Evolutionary conservation across 2,113 vertebrate genomes (phyloP).

Genomic region (Poicephalus gulielmi): DNA sequence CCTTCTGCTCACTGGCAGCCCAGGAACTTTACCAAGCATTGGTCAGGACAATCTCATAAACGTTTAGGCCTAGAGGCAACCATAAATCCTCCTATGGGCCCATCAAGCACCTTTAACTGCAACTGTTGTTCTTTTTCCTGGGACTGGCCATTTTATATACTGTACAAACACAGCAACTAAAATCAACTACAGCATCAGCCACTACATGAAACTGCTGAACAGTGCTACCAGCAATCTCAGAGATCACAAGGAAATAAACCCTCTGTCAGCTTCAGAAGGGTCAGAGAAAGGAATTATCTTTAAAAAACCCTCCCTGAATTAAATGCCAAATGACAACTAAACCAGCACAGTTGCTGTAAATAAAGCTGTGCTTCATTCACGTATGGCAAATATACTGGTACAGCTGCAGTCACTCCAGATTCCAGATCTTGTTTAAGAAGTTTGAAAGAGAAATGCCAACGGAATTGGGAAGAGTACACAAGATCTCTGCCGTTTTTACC

Average conservation of each 20-base stretch:
- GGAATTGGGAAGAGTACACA: fast-evolving
- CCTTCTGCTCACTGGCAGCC: background rate
- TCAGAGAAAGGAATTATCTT: background rate
- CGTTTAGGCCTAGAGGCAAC: background rate
- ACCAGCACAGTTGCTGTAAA: background rate
- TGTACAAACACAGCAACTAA: background rate
- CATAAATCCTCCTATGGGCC: background rate
- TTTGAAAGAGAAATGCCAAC: background rate
- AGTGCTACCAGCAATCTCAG: background rate
- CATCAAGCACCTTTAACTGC: background rate
- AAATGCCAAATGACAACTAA: background rate
- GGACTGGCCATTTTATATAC: background rate
- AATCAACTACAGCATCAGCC: background rate
- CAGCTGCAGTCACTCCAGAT: background rate
- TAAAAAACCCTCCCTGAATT: background rate
- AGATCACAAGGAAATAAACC: background rate
- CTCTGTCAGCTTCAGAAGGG: background rate
- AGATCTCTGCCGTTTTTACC: slow-evolving; percentile 70
- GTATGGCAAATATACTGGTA: background rate
- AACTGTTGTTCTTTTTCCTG: background rate
- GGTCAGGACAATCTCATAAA: background rate
- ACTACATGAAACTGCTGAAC: background rate
- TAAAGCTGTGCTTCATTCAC: background rate
- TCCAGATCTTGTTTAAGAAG: background rate
- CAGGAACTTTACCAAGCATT: background rate